These are phyloP conservation scores for Listrodromus nycthemerus DNA, from an alignment of 2,888 invertebrate genomes.

Conservation along the genomic window DNA sequence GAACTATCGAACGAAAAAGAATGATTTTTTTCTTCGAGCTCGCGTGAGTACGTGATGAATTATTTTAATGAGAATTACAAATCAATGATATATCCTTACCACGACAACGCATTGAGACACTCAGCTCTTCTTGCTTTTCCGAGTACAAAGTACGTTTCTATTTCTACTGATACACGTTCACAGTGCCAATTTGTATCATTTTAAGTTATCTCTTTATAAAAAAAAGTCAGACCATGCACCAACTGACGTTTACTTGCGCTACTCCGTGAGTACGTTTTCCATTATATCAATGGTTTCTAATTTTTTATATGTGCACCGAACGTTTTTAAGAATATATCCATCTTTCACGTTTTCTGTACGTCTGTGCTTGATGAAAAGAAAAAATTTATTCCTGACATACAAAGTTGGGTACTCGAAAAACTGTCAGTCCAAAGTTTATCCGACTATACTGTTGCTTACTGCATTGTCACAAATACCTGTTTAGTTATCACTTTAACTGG, in stretches of 20 bases:
- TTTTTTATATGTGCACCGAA: constrained; percentile 27
- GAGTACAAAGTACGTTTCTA: constrained; percentile 64
- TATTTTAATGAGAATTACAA: constrained; percentile 49
- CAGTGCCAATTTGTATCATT: constrained; percentile 61
- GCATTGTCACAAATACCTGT: neutral
- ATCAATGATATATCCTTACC: constrained; percentile 43
- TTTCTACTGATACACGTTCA: constrained; percentile 53
- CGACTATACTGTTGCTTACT: neutral
- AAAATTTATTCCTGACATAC: neutral
- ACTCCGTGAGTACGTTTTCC: constrained; percentile 41
- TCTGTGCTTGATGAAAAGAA: neutral
- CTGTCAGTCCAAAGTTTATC: too few species aligned
- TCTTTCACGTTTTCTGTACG: constrained; percentile 13
- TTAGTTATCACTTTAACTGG: neutral
- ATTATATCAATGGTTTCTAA: constrained; percentile 25
- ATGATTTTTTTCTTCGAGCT: neutral
- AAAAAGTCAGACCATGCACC: constrained; percentile 13
- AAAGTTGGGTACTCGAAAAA: neutral
- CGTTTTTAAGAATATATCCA: constrained; percentile 45
- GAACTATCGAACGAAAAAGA: neutral
- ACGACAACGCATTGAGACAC: constrained; percentile 47
- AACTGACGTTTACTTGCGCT: constrained; percentile 13
- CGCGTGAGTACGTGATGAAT: constrained; percentile 21
- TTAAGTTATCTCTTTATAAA: constrained; percentile 41
- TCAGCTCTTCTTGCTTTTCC: constrained; percentile 57